Percentiles rank a stretch among this genome's conserved stretches.
Evolutionary conservation across 2,888 invertebrate genomes (phyloP).

Genomic region (Netelia fuscicornis): DNA sequence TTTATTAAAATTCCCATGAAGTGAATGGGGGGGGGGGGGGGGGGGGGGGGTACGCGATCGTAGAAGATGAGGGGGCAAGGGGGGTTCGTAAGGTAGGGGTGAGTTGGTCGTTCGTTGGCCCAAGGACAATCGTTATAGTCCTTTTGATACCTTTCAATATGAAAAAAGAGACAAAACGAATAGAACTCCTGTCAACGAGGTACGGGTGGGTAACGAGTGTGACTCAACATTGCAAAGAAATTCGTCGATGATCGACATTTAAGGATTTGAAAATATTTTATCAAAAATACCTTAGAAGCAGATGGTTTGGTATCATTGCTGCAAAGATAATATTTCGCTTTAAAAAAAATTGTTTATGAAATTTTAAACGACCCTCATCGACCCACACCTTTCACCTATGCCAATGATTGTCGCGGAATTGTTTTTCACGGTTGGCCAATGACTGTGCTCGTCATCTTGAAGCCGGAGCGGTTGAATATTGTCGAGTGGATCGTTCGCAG

Average conservation of each 20-base stretch:
- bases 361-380: too few species aligned
- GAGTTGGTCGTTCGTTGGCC: slow-evolving; percentile 10
- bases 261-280: too few species aligned
- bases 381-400: too few species aligned
- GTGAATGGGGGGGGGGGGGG: slow-evolving; percentile 11
- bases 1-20: slow-evolving; percentile 70
- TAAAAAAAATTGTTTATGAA: too few species aligned
- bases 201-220: background rate
- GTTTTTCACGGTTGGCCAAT: too few species aligned
- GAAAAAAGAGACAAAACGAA: background rate
- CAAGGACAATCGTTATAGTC: background rate
- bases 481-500: slow-evolving; percentile 52
- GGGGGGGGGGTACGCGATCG: background rate
- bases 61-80: background rate
- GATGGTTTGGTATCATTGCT: too few species aligned
- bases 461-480: slow-evolving; percentile 11
- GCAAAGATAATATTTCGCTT: too few species aligned
- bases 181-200: background rate
- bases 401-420: too few species aligned
- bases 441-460: too few species aligned
- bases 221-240: background rate
- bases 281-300: too few species aligned
- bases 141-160: background rate
- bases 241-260: too few species aligned
- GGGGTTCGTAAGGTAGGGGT: background rate